Conservation (phyloP, 2,797 vertebrate species). For the Enteromius trimaculatus region DNA sequence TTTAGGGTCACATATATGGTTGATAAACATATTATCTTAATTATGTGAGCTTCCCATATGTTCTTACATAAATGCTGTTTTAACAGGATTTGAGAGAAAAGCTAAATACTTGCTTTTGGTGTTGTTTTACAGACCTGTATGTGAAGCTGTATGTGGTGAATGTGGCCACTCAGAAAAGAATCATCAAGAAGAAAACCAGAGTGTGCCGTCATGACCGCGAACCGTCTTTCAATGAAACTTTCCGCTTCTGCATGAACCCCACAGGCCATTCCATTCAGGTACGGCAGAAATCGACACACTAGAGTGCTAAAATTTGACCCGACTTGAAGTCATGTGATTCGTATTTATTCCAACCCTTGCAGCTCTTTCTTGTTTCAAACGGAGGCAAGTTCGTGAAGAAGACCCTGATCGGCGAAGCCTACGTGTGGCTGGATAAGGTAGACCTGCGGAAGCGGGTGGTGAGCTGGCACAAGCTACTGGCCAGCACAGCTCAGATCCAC, state of each 20-base stretch:
- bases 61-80: background rate
- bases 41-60: background rate
- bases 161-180: constrained; percentile 95
- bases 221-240: constrained; percentile 97
- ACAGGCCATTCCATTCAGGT: constrained; percentile 97
- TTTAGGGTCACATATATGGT: background rate
- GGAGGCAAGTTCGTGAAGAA: constrained; percentile 99
- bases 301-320: background rate
- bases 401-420: constrained; percentile 97
- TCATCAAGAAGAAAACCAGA: constrained; percentile 98
- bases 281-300: constrained; percentile 1
- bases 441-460: constrained; percentile 97
- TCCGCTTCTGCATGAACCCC: constrained; percentile 95
- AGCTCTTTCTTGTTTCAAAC: constrained; percentile 97
- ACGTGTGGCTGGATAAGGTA: constrained; percentile 98
- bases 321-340: background rate
- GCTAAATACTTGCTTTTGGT: background rate
- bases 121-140: constrained; percentile 85
- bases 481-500: constrained; percentile 91
- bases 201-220: constrained; percentile 97
- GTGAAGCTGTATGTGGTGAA: constrained; percentile 98
- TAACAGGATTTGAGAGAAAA: background rate
- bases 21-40: background rate
- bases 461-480: constrained; percentile 98
- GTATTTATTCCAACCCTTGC: constrained; percentile 14